phyloP scores from a whole-genome alignment of 2,797 vertebrate species.

The Cetoscarus ocellatus region DNA sequence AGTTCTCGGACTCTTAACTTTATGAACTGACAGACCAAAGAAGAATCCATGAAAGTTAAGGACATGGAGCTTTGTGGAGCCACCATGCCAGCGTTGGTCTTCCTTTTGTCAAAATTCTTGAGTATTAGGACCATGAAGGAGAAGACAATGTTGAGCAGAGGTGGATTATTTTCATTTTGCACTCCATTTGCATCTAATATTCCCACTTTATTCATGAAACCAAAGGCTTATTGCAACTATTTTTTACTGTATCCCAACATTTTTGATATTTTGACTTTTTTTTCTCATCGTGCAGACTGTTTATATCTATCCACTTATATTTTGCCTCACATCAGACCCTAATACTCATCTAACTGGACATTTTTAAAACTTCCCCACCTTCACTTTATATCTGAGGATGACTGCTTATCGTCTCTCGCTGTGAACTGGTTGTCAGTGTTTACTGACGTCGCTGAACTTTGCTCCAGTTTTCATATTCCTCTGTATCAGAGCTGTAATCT shows the following conservation, averaged over 20 bases:
- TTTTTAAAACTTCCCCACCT: constrained; percentile 3
- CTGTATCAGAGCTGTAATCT: constrained; percentile 82
- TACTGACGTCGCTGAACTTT: constrained; percentile 13
- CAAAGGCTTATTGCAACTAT: too few species aligned
- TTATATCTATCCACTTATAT: too few species aligned
- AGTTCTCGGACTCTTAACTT: constrained; percentile 28
- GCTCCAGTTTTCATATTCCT: constrained; percentile 55
- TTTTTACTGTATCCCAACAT: too few species aligned
- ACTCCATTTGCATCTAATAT: too few species aligned
- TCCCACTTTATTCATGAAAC: too few species aligned
- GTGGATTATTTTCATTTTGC: too few species aligned
- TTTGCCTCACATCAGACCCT: too few species aligned
- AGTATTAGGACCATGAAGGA: too few species aligned
- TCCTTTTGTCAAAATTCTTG: too few species aligned
- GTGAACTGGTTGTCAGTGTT: constrained; percentile 27
- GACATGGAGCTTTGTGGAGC: not conserved
- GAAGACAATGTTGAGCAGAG: too few species aligned
- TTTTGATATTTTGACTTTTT: too few species aligned
- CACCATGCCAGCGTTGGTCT: not conserved
- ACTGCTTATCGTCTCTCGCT: not conserved
- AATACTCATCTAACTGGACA: not conserved
- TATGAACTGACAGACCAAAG: not conserved
- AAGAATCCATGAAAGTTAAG: constrained; percentile 4
- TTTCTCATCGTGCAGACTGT: too few species aligned
- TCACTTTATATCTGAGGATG: not conserved